phyloP scores from a whole-genome alignment of 2,797 vertebrate genomes.

The Cephalopachus bancanus region DNA sequence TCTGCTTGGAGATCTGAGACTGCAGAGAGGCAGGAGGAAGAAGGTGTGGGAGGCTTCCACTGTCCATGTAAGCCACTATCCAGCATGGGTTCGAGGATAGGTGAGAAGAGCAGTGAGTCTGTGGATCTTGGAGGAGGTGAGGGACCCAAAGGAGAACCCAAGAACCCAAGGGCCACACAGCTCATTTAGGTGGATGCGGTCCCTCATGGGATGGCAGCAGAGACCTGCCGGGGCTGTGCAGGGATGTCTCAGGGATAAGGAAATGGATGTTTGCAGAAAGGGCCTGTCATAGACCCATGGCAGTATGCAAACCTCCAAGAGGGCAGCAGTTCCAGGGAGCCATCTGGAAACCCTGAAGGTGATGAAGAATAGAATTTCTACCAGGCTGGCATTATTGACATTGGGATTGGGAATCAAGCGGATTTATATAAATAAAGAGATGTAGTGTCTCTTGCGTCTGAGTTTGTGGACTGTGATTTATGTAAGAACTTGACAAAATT shows the following conservation, averaged over 20 bases:
- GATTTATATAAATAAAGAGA: neutral
- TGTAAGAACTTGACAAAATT: neutral
- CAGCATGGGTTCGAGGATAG: no score
- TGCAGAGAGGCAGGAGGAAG: neutral
- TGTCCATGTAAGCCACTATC: no score
- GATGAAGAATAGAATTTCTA: neutral
- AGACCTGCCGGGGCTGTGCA: rapidly evolving
- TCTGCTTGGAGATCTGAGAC: neutral
- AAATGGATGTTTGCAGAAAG: neutral
- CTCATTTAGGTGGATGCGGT: neutral
- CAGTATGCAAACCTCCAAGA: neutral
- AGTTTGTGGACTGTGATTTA: neutral
- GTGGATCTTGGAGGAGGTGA: neutral
- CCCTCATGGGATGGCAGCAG: neutral
- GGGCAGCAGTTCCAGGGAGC: neutral
- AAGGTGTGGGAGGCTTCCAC: no score
- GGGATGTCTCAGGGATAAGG: neutral
- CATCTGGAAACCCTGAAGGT: neutral
- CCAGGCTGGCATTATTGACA: neutral
- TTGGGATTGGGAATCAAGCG: conserved; percentile 1
- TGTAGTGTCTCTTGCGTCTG: neutral
- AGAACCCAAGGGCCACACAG: neutral
- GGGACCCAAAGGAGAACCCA: neutral
- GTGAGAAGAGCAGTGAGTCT: no score
- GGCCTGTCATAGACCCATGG: neutral